Evolutionary conservation across 2,113 vertebrate species (phyloP).

Genomic region (Scortum barcoo): DNA sequence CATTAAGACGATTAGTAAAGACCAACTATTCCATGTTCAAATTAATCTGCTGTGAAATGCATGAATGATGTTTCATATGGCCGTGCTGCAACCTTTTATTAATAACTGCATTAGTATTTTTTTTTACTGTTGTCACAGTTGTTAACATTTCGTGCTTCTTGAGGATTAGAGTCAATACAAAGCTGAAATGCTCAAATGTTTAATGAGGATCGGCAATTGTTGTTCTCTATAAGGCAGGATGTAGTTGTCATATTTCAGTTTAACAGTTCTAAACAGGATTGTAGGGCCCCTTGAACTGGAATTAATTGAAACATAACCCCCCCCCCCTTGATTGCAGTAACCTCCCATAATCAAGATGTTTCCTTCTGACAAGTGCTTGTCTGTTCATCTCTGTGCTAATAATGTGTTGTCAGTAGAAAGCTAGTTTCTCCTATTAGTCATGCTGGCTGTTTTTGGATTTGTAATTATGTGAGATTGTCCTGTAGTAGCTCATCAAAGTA

Average conservation of each 20-base stretch:
- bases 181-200: constrained; percentile 32
- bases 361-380: constrained; percentile 53
- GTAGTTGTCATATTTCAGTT: constrained; percentile 58
- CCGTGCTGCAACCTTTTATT: background rate
- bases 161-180: constrained; percentile 11
- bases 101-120: constrained; percentile 9
- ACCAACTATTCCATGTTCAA: constrained; percentile 20
- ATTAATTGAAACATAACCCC: constrained; percentile 66
- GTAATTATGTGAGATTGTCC: constrained; percentile 37
- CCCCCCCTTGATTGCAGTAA: constrained; percentile 59
- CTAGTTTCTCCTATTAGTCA: constrained; percentile 40
- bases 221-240: background rate
- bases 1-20: constrained; percentile 27
- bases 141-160: background rate
- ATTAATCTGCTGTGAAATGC: constrained; percentile 19
- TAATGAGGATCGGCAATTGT: constrained; percentile 35
- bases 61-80: constrained; percentile 23
- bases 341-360: constrained; percentile 57
- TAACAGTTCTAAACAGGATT: constrained; percentile 58
- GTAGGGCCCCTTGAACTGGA: constrained; percentile 23
- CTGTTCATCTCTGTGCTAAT: constrained; percentile 57
- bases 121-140: constrained; percentile 25
- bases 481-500: constrained; percentile 23
- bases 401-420: constrained; percentile 39
- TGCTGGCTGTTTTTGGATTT: constrained; percentile 35